Percentiles rank a stretch among this genome's conserved stretches.
These are phyloP conservation scores for Pseudococcus viburni DNA, from an alignment of 2,888 invertebrate species.

Conservation along the genomic window DNA sequence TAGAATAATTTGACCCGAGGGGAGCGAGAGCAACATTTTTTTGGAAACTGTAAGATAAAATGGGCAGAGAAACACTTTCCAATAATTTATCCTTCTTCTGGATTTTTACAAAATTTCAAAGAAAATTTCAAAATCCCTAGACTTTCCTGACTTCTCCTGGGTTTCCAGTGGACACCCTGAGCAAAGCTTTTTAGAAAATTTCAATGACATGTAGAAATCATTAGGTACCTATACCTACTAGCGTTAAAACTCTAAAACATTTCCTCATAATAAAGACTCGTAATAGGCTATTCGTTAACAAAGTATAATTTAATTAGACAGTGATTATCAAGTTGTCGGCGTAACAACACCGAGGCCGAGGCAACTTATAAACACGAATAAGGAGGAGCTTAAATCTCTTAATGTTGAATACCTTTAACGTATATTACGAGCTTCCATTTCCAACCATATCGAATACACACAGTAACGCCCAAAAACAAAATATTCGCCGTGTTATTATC, in stretches of 20 bases:
- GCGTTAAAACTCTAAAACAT: background rate
- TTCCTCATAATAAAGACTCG: background rate
- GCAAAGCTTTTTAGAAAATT: background rate
- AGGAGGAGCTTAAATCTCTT: constrained; percentile 29
- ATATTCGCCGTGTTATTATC: background rate
- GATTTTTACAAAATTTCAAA: too few species aligned
- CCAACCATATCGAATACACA: constrained; percentile 14
- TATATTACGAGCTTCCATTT: background rate
- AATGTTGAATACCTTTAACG: constrained; percentile 6
- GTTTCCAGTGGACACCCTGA: too few species aligned
- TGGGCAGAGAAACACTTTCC: too few species aligned
- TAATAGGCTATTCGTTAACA: constrained; percentile 16
- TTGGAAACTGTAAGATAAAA: too few species aligned
- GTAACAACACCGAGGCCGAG: background rate
- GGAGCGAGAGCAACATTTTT: too few species aligned
- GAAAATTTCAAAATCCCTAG: too few species aligned
- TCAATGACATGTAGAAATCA: background rate
- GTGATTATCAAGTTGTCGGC: constrained; percentile 4
- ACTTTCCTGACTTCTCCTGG: too few species aligned
- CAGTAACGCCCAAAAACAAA: constrained; percentile 13
- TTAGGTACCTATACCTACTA: background rate
- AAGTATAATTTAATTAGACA: constrained; percentile 20
- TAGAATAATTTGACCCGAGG: too few species aligned
- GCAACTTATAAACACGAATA: constrained; percentile 29
- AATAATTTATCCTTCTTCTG: too few species aligned